A percentile compares a stretch with the other conserved stretches of the same genome.
Conservation (phyloP, 2,888 invertebrate genomes). For the Melanostoma mellinum region DNA sequence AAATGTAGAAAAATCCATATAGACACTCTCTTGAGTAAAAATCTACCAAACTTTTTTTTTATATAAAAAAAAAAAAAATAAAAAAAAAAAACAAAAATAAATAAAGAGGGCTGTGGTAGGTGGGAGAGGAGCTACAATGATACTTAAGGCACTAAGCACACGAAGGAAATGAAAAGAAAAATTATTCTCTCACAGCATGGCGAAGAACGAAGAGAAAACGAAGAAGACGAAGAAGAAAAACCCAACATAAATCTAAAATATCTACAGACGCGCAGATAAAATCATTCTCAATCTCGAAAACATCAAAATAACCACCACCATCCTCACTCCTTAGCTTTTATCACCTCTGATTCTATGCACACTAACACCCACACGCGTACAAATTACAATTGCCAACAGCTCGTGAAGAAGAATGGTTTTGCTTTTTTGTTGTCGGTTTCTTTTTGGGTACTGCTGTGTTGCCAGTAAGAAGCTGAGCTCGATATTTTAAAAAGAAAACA, state of each 20-base stretch:
- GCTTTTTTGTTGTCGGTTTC: constrained; percentile 12
- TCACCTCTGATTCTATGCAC: constrained; percentile 63
- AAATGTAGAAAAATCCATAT: constrained; percentile 26
- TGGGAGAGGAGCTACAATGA: constrained; percentile 33
- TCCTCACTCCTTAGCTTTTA: constrained; percentile 50
- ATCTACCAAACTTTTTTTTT: constrained; percentile 42
- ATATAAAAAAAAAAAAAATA: not conserved
- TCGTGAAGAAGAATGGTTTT: constrained; percentile 59
- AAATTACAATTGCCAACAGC: constrained; percentile 69
- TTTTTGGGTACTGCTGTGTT: constrained; percentile 2
- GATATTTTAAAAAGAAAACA: constrained; percentile 40
- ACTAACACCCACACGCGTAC: constrained; percentile 32
- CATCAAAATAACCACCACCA: constrained; percentile 55
- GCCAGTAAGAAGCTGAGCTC: constrained; percentile 38
- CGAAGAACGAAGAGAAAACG: not conserved
- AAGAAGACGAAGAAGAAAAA: constrained; percentile 9
- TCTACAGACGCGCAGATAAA: constrained; percentile 67
- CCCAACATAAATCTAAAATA: constrained; percentile 63
- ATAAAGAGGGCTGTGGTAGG: constrained; percentile 35
- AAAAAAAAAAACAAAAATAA: not conserved
- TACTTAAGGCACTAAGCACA: constrained; percentile 39
- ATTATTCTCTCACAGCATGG: constrained; percentile 3
- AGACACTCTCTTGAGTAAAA: constrained; percentile 42
- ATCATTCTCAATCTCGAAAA: constrained; percentile 66
- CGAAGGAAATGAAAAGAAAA: constrained; percentile 48